These are phyloP conservation scores for Gopherus evgoodei DNA, from an alignment of 2,113 vertebrate genomes.

Conservation along the genomic window DNA sequence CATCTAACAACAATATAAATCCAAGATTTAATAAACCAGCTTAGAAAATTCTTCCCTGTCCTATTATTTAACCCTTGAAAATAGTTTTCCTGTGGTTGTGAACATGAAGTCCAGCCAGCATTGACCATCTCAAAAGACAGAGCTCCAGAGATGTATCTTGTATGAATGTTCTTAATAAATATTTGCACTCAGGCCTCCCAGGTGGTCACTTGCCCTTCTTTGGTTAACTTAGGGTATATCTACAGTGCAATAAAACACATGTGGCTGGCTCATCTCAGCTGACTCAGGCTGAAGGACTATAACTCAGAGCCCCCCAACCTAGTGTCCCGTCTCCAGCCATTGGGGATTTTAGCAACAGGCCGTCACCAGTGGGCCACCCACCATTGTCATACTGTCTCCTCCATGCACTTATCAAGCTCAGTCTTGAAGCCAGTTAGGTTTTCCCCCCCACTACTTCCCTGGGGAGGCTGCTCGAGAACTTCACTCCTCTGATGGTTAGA, in stretches of 20 bases:
- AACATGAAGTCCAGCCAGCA: neutral
- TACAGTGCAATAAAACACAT: neutral
- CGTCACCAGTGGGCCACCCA: too few relatives aligned
- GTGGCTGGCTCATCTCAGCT: neutral
- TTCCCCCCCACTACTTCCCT: too few relatives aligned
- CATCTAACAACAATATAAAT: neutral
- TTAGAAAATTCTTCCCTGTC: neutral
- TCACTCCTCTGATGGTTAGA: too few relatives aligned
- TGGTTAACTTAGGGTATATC: neutral
- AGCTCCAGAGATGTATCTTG: neutral
- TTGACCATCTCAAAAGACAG: neutral
- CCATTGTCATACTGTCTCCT: too few relatives aligned
- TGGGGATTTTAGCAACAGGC: too few relatives aligned
- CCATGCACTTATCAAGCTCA: too few relatives aligned
- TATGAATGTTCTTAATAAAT: neutral
- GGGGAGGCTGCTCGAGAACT: too few relatives aligned
- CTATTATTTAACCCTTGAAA: neutral
- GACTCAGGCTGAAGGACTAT: neutral
- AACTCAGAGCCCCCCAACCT: neutral
- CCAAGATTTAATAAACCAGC: neutral
- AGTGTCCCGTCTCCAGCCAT: too few relatives aligned
- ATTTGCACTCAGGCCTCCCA: neutral
- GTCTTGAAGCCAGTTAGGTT: too few relatives aligned
- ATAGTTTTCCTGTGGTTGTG: neutral
- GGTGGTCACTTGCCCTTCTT: neutral